Percentiles rank a stretch among this genome's conserved stretches.
phyloP scores from a whole-genome alignment of 2,888 invertebrate species.

The Micropterix aruncella region DNA sequence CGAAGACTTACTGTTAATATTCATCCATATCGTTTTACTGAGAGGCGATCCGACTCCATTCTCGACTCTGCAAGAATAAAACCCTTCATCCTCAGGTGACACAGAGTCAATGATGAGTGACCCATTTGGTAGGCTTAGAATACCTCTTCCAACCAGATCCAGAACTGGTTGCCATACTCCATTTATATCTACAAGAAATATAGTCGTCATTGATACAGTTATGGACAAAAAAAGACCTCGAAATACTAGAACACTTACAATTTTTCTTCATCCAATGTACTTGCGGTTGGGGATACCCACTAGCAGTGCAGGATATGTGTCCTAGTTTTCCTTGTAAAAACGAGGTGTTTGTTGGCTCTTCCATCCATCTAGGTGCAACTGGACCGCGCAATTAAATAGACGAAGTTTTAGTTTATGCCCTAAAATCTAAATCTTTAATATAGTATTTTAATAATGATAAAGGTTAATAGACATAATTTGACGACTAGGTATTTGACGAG shows the following conservation, averaged over 20 bases:
- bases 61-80: conserved; percentile 35
- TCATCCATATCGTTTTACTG: conserved; percentile 33
- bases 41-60: conserved; percentile 33
- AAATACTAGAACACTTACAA: conserved; percentile 28
- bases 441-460: too few relatives aligned
- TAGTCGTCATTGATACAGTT: background rate
- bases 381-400: too few relatives aligned
- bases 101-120: conserved; percentile 34
- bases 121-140: conserved; percentile 32
- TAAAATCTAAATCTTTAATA: too few relatives aligned
- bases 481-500: too few relatives aligned
- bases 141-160: conserved; percentile 33
- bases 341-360: conserved; percentile 59
- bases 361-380: conserved; percentile 69
- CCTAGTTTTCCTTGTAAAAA: conserved; percentile 58
- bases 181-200: conserved; percentile 1
- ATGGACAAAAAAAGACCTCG: background rate
- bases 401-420: too few relatives aligned
- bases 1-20: conserved; percentile 33
- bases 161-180: conserved; percentile 36
- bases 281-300: conserved; percentile 65
- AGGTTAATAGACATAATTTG: too few relatives aligned
- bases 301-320: conserved; percentile 60
- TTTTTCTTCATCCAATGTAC: conserved; percentile 66
- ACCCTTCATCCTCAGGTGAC: conserved; percentile 30